Base-by-base conservation (phyloP, 2,888 invertebrate species). In the Drosophila neotestacea region DNA sequence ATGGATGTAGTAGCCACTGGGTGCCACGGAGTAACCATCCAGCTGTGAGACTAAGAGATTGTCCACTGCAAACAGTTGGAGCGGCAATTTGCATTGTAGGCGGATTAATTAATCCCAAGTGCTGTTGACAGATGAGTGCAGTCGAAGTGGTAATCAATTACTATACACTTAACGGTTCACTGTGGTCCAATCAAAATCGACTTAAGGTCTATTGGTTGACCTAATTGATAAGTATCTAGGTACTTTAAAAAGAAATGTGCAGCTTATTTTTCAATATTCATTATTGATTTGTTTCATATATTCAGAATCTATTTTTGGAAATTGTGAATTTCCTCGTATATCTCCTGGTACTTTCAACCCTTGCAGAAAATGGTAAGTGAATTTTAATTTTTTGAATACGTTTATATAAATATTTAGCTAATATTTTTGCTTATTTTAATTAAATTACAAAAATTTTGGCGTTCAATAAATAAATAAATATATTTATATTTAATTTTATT, bases 51-150 rank as follows among this genome's bases (percentile, higher is more conserved):
- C 68, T 76, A 66, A 54, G 51, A 77, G 81, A 86, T 62, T 70
- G 70, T 64, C 61, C 54, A 59, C 32, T 50, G 27, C 48, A 59
- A 48, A 39, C 58, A 70, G 44, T 36, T 61, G 79, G 50, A 68
- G 44, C 16, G 42, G 56, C 65, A 75, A 81, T 86, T 81, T 84
- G 87, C 85, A 75, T 69, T 71, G 87, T 74, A 72, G 85, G 85
- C 69, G 87, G 60, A 58, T 72, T 79, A 81, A 82, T 81, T 81
- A 84, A 81, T 81, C 66, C 39, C 62, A 62, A 47, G 34, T 51
- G 47, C 51, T 42, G 55, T 48, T 34, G 61, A 54, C 58, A 67
- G 55, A 71, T 59, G 54, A 55, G 39, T 38, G 36, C 61, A 56
- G 51, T 30, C 47, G 28, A 44, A 48, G 41, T 51, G 27, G 6